Evolutionary conservation across 2,797 vertebrate genomes (phyloP).

Genomic region (Falco biarmicus): DNA sequence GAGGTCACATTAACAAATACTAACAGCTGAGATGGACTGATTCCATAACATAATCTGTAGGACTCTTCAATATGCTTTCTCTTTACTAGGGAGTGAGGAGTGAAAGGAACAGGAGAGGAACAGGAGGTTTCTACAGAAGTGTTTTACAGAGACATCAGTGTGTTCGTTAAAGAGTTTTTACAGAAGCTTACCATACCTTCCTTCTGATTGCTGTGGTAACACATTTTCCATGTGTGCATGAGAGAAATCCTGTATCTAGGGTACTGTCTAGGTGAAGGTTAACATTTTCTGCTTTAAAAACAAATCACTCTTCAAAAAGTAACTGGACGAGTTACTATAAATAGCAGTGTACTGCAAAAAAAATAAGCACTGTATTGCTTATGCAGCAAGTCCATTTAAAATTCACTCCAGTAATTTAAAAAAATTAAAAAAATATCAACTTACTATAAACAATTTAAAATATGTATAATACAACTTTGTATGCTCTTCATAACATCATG

Average conservation of each 20-base stretch:
- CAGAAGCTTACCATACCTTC: neutral
- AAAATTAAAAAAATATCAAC: slow-evolving; percentile 85
- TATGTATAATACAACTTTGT: slow-evolving; percentile 81
- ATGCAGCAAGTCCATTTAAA: slow-evolving; percentile 75
- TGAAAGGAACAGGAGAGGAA: neutral
- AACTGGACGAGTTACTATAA: slow-evolving; percentile 72
- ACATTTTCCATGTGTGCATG: neutral
- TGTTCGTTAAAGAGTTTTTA: neutral
- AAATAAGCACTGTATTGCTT: slow-evolving; percentile 74
- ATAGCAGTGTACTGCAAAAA: slow-evolving; percentile 76
- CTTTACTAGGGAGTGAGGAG: neutral
- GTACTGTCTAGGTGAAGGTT: slow-evolving; percentile 32
- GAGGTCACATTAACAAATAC: neutral
- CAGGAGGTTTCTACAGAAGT: neutral
- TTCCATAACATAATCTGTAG: neutral
- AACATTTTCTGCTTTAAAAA: slow-evolving; percentile 61
- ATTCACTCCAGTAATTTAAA: slow-evolving; percentile 79
- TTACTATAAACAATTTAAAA: slow-evolving; percentile 85
- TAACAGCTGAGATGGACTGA: neutral
- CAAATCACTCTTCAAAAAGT: slow-evolving; percentile 53
- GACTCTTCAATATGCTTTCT: neutral
- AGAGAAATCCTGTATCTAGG: slow-evolving; percentile 22
- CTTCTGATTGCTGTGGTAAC: slow-evolving; percentile 24
- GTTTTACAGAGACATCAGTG: slow-evolving; percentile 4
- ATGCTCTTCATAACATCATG: slow-evolving; percentile 72